Base-by-base conservation (phyloP, 2,797 vertebrate genomes). In the Dryobates pubescens region DNA sequence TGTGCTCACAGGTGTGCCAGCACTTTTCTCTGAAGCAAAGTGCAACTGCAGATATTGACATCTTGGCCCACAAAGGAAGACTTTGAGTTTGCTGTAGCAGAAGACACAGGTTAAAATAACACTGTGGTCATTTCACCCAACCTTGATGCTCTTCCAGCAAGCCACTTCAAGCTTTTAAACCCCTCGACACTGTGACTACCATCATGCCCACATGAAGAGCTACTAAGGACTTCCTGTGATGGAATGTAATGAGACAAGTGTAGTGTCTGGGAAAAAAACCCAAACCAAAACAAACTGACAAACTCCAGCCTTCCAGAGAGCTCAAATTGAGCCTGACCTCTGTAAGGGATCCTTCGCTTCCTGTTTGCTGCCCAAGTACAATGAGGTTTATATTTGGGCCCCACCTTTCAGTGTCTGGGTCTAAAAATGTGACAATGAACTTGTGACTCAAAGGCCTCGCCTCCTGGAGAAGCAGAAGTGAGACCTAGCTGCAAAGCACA, bases 361-460 rank as follows among this genome's bases (percentile, higher is more conserved):
- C 84, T 92, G 76, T 90, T 97, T 95, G 78, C 88, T 76, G 81
- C 80, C 89, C 54, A 90, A 96, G 54, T 77, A 96, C 93, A 94
- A 80, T 93, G 69, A 94, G 26, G 65, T 82, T 89, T 96, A 62
- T 49, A 16, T 63, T 71, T 2, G 2, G 82, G 49, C 59, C 82
- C 92, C 85, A 77, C 73, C 79, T 90, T 90, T 86, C 72, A 70
- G 90, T 69, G 78, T 91, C 79, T 88, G 26, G 61, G 22, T 94
- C 91, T 93, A 95, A 91, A 96, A 96, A 93, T 93, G 82, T 6
- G 92, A 63, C 84, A 83, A 64, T 90, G 89, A 92, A 95, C 91
- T 80, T 94, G 58, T 80, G 82, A 76, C 89, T 93, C 61, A 89
- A 90, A 89, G 53, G 71, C 10, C 27, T 29, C n/a, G 82, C 87